Evolutionary conservation across 2,113 vertebrate genomes (phyloP).

Genomic region (Abramis brama): DNA sequence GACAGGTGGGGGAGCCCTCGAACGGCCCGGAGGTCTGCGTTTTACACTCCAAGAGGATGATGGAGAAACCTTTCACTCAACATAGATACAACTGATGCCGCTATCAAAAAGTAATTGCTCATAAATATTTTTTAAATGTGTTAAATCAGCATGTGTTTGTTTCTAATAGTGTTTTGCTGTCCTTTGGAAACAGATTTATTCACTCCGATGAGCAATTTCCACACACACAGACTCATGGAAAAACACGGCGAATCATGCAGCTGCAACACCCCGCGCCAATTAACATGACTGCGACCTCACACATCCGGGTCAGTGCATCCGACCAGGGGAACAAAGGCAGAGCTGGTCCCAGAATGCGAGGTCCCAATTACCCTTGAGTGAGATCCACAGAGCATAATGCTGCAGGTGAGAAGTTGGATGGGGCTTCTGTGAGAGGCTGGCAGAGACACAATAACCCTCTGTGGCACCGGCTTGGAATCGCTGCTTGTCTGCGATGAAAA

Average conservation of each 20-base stretch:
- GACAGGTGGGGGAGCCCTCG: slow-evolving; percentile 60
- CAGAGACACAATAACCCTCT: slow-evolving; percentile 67
- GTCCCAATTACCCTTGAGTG: slow-evolving; percentile 67
- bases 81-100: neutral
- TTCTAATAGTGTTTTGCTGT: slow-evolving; percentile 13
- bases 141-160: slow-evolving; percentile 16
- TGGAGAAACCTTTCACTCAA: slow-evolving; percentile 18
- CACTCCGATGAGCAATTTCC: slow-evolving; percentile 15
- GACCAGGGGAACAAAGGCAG: slow-evolving; percentile 67
- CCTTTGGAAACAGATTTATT: neutral
- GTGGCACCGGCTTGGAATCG: slow-evolving; percentile 51
- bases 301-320: slow-evolving; percentile 73
- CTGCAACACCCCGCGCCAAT: slow-evolving; percentile 68
- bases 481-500: slow-evolving; percentile 25
- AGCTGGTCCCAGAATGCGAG: slow-evolving; percentile 69
- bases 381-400: slow-evolving; percentile 63
- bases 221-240: slow-evolving; percentile 43
- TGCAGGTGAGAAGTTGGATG: slow-evolving; percentile 74
- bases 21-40: slow-evolving; percentile 51
- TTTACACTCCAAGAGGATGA: slow-evolving; percentile 55
- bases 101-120: slow-evolving; percentile 1
- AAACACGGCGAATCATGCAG: slow-evolving; percentile 61
- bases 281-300: slow-evolving; percentile 71
- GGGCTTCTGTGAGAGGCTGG: slow-evolving; percentile 56
- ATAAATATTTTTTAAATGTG: slow-evolving; percentile 2